A percentile compares a stretch with the other conserved stretches of the same genome.
phyloP scores from a whole-genome alignment of 2,888 invertebrate species.

The Tachystola acroxantha region DNA sequence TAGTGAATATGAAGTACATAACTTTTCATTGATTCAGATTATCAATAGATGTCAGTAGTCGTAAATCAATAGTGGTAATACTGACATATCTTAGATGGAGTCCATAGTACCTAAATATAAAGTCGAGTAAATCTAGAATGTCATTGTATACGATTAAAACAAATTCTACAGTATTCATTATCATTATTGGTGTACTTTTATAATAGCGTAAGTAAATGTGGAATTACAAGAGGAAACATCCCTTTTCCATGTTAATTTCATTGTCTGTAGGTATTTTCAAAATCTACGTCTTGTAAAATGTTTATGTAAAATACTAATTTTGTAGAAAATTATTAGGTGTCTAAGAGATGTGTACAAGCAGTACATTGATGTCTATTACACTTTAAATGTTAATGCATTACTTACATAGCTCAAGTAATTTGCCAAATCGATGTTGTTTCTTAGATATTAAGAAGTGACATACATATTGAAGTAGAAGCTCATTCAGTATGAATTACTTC shows the following conservation, averaged over 20 bases:
- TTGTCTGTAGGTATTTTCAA: slow-evolving; percentile 7
- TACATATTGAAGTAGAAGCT: slow-evolving; percentile 16
- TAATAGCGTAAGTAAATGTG: slow-evolving; percentile 12
- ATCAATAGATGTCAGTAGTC: not conserved
- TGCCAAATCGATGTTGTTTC: slow-evolving; percentile 65
- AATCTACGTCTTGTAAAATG: slow-evolving; percentile 15
- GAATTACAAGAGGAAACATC: not conserved
- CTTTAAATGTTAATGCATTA: no score
- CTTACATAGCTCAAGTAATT: slow-evolving; percentile 56
- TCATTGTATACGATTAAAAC: slow-evolving; percentile 25
- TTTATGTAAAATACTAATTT: not conserved
- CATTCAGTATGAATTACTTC: slow-evolving; percentile 13
- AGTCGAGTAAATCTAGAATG: no score
- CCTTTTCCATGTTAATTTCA: slow-evolving; percentile 1
- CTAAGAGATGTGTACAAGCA: slow-evolving; percentile 12
- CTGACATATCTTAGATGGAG: slow-evolving; percentile 16
- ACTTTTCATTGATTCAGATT: no score
- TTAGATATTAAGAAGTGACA: slow-evolving; percentile 24
- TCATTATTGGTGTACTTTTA: slow-evolving; percentile 19
- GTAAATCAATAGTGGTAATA: slow-evolving; percentile 19
- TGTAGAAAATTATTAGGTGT: slow-evolving; percentile 1
- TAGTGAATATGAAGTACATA: slow-evolving; percentile 21
- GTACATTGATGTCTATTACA: slow-evolving; percentile 20
- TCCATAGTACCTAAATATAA: slow-evolving; percentile 11
- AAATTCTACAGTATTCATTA: slow-evolving; percentile 23